phyloP scores from a whole-genome alignment of 2,113 vertebrate species.

The Bujurquina vittata region DNA sequence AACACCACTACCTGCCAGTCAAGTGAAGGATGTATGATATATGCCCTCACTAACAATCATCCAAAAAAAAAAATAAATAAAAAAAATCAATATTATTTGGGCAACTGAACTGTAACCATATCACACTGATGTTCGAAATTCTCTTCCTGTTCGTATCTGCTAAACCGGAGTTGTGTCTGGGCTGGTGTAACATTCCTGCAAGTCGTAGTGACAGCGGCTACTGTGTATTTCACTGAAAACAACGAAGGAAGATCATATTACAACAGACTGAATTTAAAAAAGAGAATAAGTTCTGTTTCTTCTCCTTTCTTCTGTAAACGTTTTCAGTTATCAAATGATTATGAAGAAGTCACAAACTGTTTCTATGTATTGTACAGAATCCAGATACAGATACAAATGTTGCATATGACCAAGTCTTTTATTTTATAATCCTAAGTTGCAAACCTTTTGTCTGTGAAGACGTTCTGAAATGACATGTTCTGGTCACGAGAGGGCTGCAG shows the following conservation, averaged over 20 bases:
- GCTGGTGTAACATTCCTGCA: conserved; percentile 77
- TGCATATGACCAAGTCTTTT: conserved; percentile 76
- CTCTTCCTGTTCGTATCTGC: conserved; percentile 70
- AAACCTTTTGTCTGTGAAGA: conserved; percentile 68
- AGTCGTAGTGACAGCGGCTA: conserved; percentile 73
- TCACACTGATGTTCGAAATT: conserved; percentile 59
- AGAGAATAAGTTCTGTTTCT: conserved; percentile 52
- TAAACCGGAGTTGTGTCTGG: conserved; percentile 72
- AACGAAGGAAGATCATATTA: conserved; percentile 64
- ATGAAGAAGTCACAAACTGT: conserved; percentile 71
- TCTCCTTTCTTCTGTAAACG: conserved; percentile 73
- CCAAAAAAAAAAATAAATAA: conserved; percentile 17
- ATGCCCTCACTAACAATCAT: conserved; percentile 52
- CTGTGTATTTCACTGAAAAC: conserved; percentile 73
- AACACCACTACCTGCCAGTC: conserved; percentile 65
- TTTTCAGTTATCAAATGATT: conserved; percentile 71
- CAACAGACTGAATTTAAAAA: conserved; percentile 50
- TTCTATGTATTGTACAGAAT: conserved; percentile 83
- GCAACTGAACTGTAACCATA: conserved; percentile 59
- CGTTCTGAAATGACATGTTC: conserved; percentile 56
- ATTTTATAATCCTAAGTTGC: conserved; percentile 63
- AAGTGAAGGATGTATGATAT: conserved; percentile 70
- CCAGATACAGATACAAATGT: conserved; percentile 74
- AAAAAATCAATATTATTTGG: conserved; percentile 40
- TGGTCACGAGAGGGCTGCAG: conserved; percentile 41